Evolutionary conservation across 2,888 invertebrate species (phyloP).

Genomic region (Eupithecia insigniata): DNA sequence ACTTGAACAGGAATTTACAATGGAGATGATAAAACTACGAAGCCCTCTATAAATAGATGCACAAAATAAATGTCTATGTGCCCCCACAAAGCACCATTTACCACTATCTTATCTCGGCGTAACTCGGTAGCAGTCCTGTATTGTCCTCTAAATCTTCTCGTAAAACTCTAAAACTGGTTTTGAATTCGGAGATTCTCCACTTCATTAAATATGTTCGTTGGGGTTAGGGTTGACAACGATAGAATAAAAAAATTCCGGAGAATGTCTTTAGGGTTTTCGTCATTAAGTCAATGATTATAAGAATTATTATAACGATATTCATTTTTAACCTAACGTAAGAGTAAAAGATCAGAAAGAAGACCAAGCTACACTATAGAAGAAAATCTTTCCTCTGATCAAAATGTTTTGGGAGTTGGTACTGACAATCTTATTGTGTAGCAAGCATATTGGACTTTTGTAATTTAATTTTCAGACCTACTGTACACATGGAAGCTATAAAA

Average conservation of each 20-base stretch:
- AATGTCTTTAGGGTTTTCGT: not conserved
- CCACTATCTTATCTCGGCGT: constrained; percentile 68
- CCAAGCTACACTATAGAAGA: not conserved
- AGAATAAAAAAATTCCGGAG: constrained; percentile 5
- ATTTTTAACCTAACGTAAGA: not conserved
- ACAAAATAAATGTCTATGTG: constrained; percentile 29
- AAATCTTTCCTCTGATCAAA: not conserved
- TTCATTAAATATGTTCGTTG: constrained; percentile 49
- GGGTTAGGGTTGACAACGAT: constrained; percentile 29
- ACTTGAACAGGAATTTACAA: constrained; percentile 40
- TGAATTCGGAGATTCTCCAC: constrained; percentile 50
- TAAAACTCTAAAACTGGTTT: constrained; percentile 64
- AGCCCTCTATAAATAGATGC: constrained; percentile 40
- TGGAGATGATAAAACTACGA: constrained; percentile 38
- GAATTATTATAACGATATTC: not conserved
- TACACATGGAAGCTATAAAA: too few species aligned
- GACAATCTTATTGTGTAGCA: too few species aligned
- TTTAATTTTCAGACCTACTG: too few species aligned
- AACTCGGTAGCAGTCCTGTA: constrained; percentile 64
- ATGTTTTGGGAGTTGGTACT: not conserved
- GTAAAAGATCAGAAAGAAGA: not conserved
- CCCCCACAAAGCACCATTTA: constrained; percentile 65
- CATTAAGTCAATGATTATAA: not conserved
- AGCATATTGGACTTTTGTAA: too few species aligned
- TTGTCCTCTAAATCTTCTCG: constrained; percentile 66